These are phyloP conservation scores for Pandemis cinnamomeana DNA, from an alignment of 2,888 invertebrate genomes.

Conservation along the genomic window DNA sequence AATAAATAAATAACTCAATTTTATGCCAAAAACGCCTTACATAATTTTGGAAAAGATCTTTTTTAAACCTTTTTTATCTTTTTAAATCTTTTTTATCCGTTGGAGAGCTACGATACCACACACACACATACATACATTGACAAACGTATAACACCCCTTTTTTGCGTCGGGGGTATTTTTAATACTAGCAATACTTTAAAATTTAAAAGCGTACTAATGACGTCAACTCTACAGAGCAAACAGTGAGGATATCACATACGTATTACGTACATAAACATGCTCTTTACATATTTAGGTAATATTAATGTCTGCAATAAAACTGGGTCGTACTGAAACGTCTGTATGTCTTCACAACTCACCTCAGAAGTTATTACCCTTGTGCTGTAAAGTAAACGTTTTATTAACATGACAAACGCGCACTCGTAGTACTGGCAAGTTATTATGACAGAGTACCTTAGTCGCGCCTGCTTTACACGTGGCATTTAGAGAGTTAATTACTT, in stretches of 20 bases:
- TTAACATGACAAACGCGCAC: not conserved
- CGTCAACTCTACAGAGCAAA: not conserved
- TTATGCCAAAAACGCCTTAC: no score
- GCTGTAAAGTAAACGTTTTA: slow-evolving; percentile 4
- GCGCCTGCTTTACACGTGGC: not conserved
- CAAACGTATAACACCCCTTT: no score
- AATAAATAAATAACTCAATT: no score
- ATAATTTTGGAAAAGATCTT: no score
- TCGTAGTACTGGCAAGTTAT: not conserved
- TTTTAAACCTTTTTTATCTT: no score
- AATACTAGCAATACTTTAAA: not conserved
- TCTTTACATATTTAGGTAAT: not conserved
- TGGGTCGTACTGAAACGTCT: not conserved
- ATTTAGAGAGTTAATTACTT: not conserved
- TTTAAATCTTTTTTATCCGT: no score
- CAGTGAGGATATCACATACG: not conserved
- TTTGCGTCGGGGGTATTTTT: no score
- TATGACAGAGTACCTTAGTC: not conserved
- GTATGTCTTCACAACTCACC: slow-evolving; percentile 1
- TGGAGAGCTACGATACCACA: no score
- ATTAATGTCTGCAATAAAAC: not conserved
- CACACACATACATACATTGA: no score
- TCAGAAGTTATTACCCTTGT: not conserved
- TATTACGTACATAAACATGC: not conserved
- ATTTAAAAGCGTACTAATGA: not conserved